A percentile compares a stretch with the other conserved stretches of the same genome.
These are phyloP conservation scores for Ormyrus pomaceus DNA, from an alignment of 2,888 invertebrate species.

Conservation along the genomic window DNA sequence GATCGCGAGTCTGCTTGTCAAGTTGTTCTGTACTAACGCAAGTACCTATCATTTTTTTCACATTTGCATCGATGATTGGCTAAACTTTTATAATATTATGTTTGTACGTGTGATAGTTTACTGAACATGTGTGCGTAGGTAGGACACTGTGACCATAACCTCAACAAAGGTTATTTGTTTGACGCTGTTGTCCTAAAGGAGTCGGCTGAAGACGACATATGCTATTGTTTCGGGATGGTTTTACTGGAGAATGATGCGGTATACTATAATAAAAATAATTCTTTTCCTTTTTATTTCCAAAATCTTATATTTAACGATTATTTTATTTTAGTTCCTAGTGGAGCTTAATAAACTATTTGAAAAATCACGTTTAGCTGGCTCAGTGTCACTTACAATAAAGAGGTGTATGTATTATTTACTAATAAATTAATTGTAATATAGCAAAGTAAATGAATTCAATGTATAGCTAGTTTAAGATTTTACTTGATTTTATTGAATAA, in stretches of 20 bases:
- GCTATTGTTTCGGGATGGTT: conserved; percentile 78
- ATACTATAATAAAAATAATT: conserved; percentile 65
- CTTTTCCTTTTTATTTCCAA: conserved; percentile 42
- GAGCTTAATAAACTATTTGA: conserved; percentile 92
- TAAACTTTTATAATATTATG: too few species aligned
- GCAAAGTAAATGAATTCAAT: conserved; percentile 18
- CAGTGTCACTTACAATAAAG: conserved; percentile 94
- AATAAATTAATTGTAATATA: conserved; percentile 9
- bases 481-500: neutral
- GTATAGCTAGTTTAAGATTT: neutral
- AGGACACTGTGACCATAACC: conserved; percentile 52
- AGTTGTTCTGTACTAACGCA: too few species aligned
- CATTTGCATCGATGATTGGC: too few species aligned
- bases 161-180: conserved; percentile 55
- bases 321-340: conserved; percentile 84
- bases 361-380: conserved; percentile 86
- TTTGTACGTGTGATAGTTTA: too few species aligned
- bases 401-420: conserved; percentile 84
- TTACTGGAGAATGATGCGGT: conserved; percentile 83
- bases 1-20: too few species aligned
- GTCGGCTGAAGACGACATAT: conserved; percentile 63
- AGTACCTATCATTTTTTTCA: too few species aligned
- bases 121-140: too few species aligned
- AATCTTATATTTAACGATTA: conserved; percentile 24
- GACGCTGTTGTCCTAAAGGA: conserved; percentile 53